Conservation (phyloP, 1,140 invertebrate genomes). For the Dinoponera quadriceps region DNA sequence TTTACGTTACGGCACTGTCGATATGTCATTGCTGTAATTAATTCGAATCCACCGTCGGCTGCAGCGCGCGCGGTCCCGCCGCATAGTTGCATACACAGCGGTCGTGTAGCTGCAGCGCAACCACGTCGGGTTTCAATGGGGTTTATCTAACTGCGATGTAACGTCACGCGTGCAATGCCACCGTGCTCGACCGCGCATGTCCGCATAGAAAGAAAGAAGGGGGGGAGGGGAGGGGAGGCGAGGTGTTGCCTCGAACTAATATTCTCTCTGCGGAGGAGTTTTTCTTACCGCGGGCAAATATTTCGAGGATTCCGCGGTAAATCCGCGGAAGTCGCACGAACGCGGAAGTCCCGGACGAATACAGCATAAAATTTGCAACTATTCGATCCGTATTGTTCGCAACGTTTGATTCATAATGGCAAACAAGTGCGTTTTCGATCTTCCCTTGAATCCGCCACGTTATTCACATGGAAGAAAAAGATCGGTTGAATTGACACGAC, state of each 20-base stretch:
- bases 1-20: conserved; percentile 2
- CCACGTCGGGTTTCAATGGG: conserved; percentile 55
- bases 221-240: no score
- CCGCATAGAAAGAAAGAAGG: not conserved
- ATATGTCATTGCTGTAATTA: conserved; percentile 47
- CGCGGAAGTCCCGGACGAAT: not conserved
- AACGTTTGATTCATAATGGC: no score
- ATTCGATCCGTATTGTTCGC: not conserved
- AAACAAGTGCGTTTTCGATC: not conserved
- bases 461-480: no score
- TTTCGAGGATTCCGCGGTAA: conserved; percentile 17
- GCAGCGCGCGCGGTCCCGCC: not conserved
- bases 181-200: conserved; percentile 63
- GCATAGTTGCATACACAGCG: conserved; percentile 2
- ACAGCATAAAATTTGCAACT: not conserved
- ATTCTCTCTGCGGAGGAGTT: conserved; percentile 25
- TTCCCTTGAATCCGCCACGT: no score
- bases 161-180: conserved; percentile 62
- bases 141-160: conserved; percentile 62
- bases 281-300: conserved; percentile 15
- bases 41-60: conserved; percentile 19
- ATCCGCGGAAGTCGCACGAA: conserved; percentile 2
- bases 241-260: not conserved
- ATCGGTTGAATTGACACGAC: no score
- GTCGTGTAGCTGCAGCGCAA: conserved; percentile 13